These are phyloP conservation scores for Eristalinus aeneus DNA, from an alignment of 2,888 invertebrate genomes.

Conservation along the genomic window DNA sequence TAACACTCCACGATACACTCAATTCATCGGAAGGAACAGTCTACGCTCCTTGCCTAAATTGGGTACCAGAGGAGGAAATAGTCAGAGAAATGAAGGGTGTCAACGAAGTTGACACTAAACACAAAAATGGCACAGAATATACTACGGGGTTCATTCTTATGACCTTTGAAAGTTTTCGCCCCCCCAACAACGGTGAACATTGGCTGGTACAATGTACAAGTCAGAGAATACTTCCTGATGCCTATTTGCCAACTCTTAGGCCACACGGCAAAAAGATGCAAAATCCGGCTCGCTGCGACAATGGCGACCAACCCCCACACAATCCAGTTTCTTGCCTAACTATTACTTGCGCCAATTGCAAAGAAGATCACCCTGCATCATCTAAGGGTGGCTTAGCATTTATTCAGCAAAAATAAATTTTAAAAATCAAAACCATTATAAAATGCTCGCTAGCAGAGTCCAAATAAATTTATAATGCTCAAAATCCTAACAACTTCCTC, in stretches of 20 bases:
- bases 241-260: conserved; percentile 14
- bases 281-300: neutral
- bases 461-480: neutral
- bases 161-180: too few species aligned
- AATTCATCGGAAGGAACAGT: conserved; percentile 10
- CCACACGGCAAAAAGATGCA: conserved; percentile 3
- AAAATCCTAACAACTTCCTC: neutral
- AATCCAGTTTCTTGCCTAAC: neutral
- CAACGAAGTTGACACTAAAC: conserved; percentile 13
- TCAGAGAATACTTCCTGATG: neutral
- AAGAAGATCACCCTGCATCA: neutral
- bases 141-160: too few species aligned
- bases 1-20: neutral
- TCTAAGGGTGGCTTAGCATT: neutral
- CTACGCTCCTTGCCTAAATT: conserved; percentile 26
- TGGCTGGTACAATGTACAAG: neutral
- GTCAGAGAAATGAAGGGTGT: conserved; percentile 39
- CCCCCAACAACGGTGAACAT: neutral
- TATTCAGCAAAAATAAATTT: conserved; percentile 4
- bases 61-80: conserved; percentile 24
- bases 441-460: conserved; percentile 13
- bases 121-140: neutral
- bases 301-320: neutral
- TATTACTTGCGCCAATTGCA: neutral
- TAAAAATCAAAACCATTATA: neutral